Percentiles rank a stretch among this genome's conserved stretches.
Evolutionary conservation across 2,113 vertebrate genomes (phyloP).

Genomic region (Orthonyx spaldingii): DNA sequence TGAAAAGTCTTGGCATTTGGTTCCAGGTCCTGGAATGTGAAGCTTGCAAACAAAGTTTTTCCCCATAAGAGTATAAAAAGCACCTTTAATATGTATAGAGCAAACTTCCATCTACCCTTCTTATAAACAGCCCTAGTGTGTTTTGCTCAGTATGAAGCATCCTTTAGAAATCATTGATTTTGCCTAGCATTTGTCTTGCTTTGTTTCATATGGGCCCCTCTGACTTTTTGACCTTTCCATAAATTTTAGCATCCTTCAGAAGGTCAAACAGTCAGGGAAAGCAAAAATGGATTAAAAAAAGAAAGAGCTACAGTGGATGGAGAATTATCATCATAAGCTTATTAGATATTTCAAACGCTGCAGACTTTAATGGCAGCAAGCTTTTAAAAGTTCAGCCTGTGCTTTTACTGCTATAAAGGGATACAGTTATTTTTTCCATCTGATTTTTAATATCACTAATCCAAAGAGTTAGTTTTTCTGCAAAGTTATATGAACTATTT

Average conservation of each 20-base stretch:
- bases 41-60: neutral
- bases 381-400: neutral
- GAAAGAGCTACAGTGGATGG: neutral
- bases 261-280: slow-evolving; percentile 40
- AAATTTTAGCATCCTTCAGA: slow-evolving; percentile 33
- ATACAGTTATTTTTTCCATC: neutral
- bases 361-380: neutral
- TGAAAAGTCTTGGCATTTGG: neutral
- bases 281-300: slow-evolving; percentile 14
- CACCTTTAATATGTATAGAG: neutral
- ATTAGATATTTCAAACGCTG: slow-evolving; percentile 20
- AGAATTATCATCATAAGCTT: slow-evolving; percentile 16
- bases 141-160: neutral
- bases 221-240: slow-evolving; percentile 24
- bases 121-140: neutral
- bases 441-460: neutral
- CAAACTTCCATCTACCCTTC: neutral
- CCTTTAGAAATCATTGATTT: neutral
- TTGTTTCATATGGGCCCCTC: neutral
- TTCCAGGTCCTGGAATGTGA: neutral
- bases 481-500: neutral
- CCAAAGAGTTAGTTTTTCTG: neutral
- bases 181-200: neutral
- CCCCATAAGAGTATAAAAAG: neutral
- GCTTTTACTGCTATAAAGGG: neutral